Base-by-base conservation (phyloP, 1,140 invertebrate genomes). In the Limonius californicus region DNA sequence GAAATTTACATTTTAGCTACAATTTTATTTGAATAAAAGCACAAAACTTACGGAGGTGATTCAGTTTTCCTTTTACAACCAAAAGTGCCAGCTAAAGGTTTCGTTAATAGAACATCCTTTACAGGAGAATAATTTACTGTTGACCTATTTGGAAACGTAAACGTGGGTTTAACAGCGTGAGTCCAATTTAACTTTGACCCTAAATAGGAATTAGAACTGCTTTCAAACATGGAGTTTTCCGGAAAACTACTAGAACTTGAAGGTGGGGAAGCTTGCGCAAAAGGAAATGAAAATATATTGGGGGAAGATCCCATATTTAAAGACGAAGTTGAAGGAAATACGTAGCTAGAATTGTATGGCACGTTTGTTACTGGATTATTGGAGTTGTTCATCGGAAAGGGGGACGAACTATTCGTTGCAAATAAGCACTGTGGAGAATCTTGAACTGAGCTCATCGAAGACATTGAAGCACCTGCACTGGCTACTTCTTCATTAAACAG, bases 1-100 rank as follows among this genome's bases (percentile, higher is more conserved):
- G 62, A 59, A 70, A 65, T 27, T 27, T 4, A 27, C 23, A 27
- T 3, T 27, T 9, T 27, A 27, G 3, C 23, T 27, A 4, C 9
- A 27, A 9, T 27, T 27, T 27, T 9, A 27, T 27, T 32, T 32
- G 27, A 32, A 32, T 32, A 32, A 32, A 32, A 32, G 4, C 4
- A 32, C 35, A 18, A 45, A 6, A 45, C 42, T 45, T 50, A 50
- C 45, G 45, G 14, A 2, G n/a, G 45, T 12, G 45, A 18, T 6
- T 50, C 16, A 19, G 45, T 50, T 50, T 50, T 50, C n/a, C 45
- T 18, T 50, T 50, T 50, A 19, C 45, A 18, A 1, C 45, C 45
- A 50, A 50, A 50, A 11, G 4, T 2, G 14, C 16, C 15, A 50
- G 35, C 2, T 2, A 39, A 39, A 6, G 11, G 35, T 39, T 39